A percentile compares a stretch with the other conserved stretches of the same genome.
phyloP scores from a whole-genome alignment of 2,797 vertebrate genomes.

The Hirundo rustica region DNA sequence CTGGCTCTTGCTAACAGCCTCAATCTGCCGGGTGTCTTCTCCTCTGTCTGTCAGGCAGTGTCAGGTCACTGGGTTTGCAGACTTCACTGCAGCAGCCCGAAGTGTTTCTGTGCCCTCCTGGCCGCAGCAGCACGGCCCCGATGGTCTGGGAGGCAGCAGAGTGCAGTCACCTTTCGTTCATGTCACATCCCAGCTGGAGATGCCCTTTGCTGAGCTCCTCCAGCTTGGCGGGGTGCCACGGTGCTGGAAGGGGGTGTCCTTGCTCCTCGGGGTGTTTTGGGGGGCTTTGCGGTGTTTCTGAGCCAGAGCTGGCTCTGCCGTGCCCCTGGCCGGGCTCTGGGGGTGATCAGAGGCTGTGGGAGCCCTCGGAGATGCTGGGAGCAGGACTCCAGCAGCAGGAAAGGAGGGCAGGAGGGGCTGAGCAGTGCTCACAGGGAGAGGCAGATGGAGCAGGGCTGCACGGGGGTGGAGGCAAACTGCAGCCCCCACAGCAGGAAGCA shows the following conservation, averaged over 20 bases:
- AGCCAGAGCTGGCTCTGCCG: not conserved
- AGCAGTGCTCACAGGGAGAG: not conserved
- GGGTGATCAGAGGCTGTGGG: accelerated
- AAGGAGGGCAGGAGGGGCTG: not conserved
- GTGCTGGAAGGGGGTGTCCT: not conserved
- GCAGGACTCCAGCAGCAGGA: not conserved
- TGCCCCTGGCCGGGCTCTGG: not conserved
- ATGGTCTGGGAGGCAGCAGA: not conserved
- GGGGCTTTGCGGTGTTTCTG: not conserved
- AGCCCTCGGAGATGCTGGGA: accelerated
- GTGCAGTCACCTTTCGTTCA: accelerated
- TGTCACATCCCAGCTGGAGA: not conserved
- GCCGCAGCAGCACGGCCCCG: not conserved
- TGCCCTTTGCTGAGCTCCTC: not conserved
- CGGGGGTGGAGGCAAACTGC: not conserved
- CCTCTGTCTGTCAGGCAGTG: not conserved
- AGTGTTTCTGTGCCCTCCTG: not conserved
- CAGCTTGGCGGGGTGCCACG: accelerated
- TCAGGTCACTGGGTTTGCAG: not conserved
- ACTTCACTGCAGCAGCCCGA: not conserved
- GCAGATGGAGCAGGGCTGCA: accelerated
- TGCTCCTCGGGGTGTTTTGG: not conserved
- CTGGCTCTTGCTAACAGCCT: constrained; percentile 13
- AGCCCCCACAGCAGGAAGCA: not conserved
- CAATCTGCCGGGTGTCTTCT: constrained; percentile 31